These are phyloP conservation scores for Platypus cylindrus DNA, from an alignment of 2,888 invertebrate species.

Conservation along the genomic window DNA sequence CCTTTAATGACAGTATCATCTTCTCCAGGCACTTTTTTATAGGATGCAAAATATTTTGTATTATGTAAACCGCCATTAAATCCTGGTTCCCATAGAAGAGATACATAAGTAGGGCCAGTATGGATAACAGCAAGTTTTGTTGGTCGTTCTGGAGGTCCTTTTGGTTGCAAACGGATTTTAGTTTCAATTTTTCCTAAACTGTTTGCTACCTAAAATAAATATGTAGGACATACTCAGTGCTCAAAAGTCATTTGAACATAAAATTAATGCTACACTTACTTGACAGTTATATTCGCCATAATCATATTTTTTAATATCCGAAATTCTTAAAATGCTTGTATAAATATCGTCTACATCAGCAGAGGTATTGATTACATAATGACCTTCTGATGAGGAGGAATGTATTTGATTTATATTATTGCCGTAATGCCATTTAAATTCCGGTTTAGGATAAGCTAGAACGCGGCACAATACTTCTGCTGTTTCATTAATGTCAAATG, in stretches of 20 bases:
- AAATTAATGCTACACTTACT: slow-evolving; percentile 5
- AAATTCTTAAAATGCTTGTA: slow-evolving; percentile 61
- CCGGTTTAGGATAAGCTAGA: slow-evolving; percentile 84
- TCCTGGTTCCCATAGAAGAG: slow-evolving; percentile 76
- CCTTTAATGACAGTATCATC: slow-evolving; percentile 50
- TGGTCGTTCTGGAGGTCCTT: slow-evolving; percentile 79
- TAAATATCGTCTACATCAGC: slow-evolving; percentile 77
- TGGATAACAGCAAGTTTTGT: slow-evolving; percentile 56
- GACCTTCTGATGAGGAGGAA: slow-evolving; percentile 70
- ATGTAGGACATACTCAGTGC: neutral
- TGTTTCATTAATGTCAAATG: slow-evolving; percentile 70
- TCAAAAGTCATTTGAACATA: neutral
- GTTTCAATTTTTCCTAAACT: slow-evolving; percentile 64
- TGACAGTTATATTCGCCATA: slow-evolving; percentile 88
- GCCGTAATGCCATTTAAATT: slow-evolving; percentile 83
- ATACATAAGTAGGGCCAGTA: slow-evolving; percentile 66
- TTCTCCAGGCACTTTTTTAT: slow-evolving; percentile 52
- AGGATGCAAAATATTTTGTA: slow-evolving; percentile 79
- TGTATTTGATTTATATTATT: slow-evolving; percentile 60
- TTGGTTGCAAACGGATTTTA: slow-evolving; percentile 68
- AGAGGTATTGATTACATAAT: slow-evolving; percentile 73
- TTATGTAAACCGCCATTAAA: slow-evolving; percentile 81
- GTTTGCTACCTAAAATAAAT: slow-evolving; percentile 47
- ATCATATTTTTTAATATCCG: slow-evolving; percentile 65
- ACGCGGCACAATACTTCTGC: slow-evolving; percentile 82